Evolutionary conservation across 2,888 invertebrate species (phyloP).

Genomic region (Boloria selene): DNA sequence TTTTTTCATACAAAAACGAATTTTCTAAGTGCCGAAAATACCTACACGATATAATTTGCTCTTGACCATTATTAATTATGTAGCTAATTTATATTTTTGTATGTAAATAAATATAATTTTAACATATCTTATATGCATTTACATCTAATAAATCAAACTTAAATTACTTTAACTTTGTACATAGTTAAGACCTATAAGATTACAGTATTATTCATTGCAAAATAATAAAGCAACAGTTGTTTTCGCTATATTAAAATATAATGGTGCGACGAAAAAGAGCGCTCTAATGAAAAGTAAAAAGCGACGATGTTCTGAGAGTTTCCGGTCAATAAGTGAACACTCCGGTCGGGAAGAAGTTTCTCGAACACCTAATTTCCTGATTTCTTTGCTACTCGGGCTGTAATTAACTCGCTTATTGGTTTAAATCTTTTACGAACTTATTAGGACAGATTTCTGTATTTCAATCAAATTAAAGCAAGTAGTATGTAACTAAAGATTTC

Average conservation of each 20-base stretch:
- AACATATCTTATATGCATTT: not conserved
- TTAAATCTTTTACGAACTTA: slow-evolving; percentile 15
- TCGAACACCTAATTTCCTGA: slow-evolving; percentile 56
- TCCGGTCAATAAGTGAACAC: slow-evolving; percentile 55
- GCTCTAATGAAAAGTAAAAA: slow-evolving; percentile 53
- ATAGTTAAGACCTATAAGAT: too few relatives aligned
- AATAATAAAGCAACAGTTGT: slow-evolving; percentile 7
- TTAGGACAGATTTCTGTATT: slow-evolving; percentile 8
- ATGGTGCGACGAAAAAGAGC: slow-evolving; percentile 19
- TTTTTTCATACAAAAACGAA: slow-evolving; percentile 42
- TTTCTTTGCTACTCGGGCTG: slow-evolving; percentile 45
- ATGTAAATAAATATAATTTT: not conserved
- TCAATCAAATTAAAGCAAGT: not conserved
- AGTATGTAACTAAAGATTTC: too few relatives aligned
- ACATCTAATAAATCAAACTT: not conserved
- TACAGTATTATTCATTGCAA: not conserved
- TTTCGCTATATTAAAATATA: slow-evolving; percentile 17
- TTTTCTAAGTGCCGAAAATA: slow-evolving; percentile 34
- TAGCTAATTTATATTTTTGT: slow-evolving; percentile 7
- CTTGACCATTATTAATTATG: slow-evolving; percentile 3
- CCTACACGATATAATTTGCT: slow-evolving; percentile 8
- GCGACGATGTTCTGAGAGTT: slow-evolving; percentile 43
- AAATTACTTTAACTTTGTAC: not conserved
- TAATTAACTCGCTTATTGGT: slow-evolving; percentile 38
- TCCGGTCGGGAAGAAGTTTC: slow-evolving; percentile 43